Conservation (phyloP, 1,140 invertebrate species). For the Probaryconus sp. region DNA sequence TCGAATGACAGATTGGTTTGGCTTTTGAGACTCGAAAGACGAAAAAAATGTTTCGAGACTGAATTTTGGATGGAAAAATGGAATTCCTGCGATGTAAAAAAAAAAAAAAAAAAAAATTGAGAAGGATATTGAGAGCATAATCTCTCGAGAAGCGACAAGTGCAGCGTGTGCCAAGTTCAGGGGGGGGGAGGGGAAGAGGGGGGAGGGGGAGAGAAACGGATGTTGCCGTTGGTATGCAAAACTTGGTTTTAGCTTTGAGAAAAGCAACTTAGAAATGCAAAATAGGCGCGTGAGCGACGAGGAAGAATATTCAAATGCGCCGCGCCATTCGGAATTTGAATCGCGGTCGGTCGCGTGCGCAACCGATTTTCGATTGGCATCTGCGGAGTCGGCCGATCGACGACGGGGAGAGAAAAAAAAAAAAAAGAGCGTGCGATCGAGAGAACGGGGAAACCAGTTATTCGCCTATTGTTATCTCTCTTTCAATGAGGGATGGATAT, state of each 20-base stretch:
- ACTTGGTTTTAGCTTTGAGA: conserved; percentile 39
- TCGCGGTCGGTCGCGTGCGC: conserved; percentile 66
- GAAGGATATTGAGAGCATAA: too few relatives aligned
- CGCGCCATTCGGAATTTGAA: conserved; percentile 60
- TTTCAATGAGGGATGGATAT: conserved; percentile 50
- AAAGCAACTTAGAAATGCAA: conserved; percentile 62
- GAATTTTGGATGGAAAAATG: too few relatives aligned
- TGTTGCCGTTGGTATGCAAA: conserved; percentile 47
- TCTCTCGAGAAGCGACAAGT: conserved; percentile 45
- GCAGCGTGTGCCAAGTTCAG: conserved; percentile 35
- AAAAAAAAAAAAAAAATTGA: too few relatives aligned
- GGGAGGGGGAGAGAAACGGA: conserved; percentile 30
- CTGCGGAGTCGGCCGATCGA: conserved; percentile 15
- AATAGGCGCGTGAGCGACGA: conserved; percentile 53
- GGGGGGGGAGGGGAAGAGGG: conserved; percentile 32
- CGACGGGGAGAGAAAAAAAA: too few relatives aligned
- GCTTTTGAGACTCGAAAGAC: too few relatives aligned
- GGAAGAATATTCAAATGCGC: conserved; percentile 49
- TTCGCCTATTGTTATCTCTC: conserved; percentile 48
- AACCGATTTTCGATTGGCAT: conserved; percentile 45
- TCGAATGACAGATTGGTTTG: too few relatives aligned
- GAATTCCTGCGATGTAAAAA: too few relatives aligned
- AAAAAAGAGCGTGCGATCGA: conserved; percentile 20
- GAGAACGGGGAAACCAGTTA: conserved; percentile 1
- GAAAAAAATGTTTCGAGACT: too few relatives aligned